phyloP scores from a whole-genome alignment of 2,888 invertebrate genomes.

The Tenthredo distinguenda region DNA sequence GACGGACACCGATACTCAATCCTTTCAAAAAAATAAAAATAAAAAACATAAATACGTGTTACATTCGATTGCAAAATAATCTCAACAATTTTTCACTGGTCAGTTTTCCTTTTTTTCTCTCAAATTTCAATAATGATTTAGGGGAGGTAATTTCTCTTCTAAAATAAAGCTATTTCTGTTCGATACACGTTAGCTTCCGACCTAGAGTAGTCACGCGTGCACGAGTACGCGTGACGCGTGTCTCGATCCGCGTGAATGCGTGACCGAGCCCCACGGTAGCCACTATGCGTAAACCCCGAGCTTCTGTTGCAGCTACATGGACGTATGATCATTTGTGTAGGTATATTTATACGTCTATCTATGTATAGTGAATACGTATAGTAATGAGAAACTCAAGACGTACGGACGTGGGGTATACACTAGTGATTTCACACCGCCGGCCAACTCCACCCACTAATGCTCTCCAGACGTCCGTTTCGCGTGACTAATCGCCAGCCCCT shows the following conservation, averaged over 20 bases:
- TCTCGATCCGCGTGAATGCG: slow-evolving; percentile 48
- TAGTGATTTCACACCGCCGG: slow-evolving; percentile 44
- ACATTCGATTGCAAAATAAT: too few relatives aligned
- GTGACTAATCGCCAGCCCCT: slow-evolving; percentile 50
- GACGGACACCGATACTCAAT: background rate
- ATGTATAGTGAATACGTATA: too few relatives aligned
- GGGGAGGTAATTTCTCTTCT: background rate
- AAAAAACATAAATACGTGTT: too few relatives aligned
- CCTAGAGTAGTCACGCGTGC: slow-evolving; percentile 44
- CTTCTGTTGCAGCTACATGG: background rate
- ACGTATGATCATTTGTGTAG: background rate
- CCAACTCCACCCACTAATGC: slow-evolving; percentile 48
- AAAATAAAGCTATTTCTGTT: slow-evolving; percentile 13
- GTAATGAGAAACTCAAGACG: background rate
- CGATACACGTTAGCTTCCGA: slow-evolving; percentile 23
- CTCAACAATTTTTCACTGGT: too few relatives aligned
- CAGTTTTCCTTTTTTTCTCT: background rate
- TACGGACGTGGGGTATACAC: slow-evolving; percentile 11
- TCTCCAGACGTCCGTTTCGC: slow-evolving; percentile 49
- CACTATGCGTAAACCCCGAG: slow-evolving; percentile 27
- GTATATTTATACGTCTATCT: too few relatives aligned
- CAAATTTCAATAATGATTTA: background rate
- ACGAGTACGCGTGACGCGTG: slow-evolving; percentile 39
- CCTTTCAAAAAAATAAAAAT: too few relatives aligned
- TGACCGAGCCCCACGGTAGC: slow-evolving; percentile 40